phyloP scores from a whole-genome alignment of 1,140 invertebrate genomes.

The Drosophila baimaii region DNA sequence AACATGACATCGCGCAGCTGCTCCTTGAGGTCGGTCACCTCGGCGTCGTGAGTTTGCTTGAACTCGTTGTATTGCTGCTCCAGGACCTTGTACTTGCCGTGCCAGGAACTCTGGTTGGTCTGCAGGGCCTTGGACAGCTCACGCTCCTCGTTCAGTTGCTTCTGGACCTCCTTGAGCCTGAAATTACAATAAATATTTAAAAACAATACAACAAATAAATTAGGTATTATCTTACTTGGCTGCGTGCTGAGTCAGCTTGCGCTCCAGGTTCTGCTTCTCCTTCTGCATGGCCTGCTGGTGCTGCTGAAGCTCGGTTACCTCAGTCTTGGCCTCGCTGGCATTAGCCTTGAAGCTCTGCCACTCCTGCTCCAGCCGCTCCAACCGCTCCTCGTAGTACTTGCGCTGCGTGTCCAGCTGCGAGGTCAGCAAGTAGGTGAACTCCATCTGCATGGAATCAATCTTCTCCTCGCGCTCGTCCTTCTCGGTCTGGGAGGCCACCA shows the following conservation, averaged over 20 bases:
- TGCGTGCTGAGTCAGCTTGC: slow-evolving; percentile 87
- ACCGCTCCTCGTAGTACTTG: slow-evolving; percentile 94
- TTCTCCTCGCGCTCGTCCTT: slow-evolving; percentile 92
- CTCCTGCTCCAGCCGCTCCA: slow-evolving; percentile 87
- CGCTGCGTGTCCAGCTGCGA: slow-evolving; percentile 98
- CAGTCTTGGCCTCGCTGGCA: slow-evolving; percentile 84
- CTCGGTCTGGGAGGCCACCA: slow-evolving; percentile 90
- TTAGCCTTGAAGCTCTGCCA: slow-evolving; percentile 82
- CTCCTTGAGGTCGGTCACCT: slow-evolving; percentile 93
- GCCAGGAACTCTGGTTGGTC: slow-evolving; percentile 91
- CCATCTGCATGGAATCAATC: slow-evolving; percentile 95
- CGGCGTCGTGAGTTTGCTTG: slow-evolving; percentile 90
- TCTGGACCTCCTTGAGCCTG: slow-evolving; percentile 86
- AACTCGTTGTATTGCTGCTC: slow-evolving; percentile 88
- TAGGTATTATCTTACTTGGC: slow-evolving; percentile 85
- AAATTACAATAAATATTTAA: not conserved
- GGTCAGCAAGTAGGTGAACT: slow-evolving; percentile 98
- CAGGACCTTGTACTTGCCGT: slow-evolving; percentile 88
- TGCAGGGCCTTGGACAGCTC: slow-evolving; percentile 91
- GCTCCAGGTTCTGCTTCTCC: slow-evolving; percentile 89
- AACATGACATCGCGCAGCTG: slow-evolving; percentile 98
- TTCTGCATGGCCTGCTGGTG: slow-evolving; percentile 85
- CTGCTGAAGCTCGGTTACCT: slow-evolving; percentile 85
- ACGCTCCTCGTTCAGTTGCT: slow-evolving; percentile 91
- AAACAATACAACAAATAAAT: not conserved